These are phyloP conservation scores for Zaprionus nigranus DNA, from an alignment of 1,140 invertebrate genomes.

Conservation along the genomic window DNA sequence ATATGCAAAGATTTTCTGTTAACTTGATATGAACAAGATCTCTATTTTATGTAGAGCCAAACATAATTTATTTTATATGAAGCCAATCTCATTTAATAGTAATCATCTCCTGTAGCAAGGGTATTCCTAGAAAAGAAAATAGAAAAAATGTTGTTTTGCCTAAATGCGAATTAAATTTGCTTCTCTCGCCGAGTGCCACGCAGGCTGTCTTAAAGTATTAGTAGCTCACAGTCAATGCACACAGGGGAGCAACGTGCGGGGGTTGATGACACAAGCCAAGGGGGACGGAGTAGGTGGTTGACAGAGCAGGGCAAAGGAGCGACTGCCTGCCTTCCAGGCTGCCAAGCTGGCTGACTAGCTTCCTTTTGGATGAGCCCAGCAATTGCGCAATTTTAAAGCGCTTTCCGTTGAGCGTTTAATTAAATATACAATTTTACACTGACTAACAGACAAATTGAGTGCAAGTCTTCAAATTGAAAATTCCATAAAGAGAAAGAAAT, in stretches of 20 bases:
- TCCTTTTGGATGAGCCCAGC: conserved; percentile 50
- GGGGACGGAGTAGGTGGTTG: background rate
- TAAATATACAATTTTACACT: conserved; percentile 64
- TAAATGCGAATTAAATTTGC: conserved; percentile 81
- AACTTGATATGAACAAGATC: too few relatives aligned
- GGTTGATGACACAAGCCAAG: conserved; percentile 1
- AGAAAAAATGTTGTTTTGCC: conserved; percentile 48
- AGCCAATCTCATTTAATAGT: background rate
- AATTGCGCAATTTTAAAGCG: conserved; percentile 69
- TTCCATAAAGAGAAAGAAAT: conserved; percentile 14
- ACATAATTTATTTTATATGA: background rate
- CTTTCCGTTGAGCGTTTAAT: conserved; percentile 59
- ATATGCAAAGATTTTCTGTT: too few relatives aligned
- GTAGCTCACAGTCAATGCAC: conserved; percentile 60
- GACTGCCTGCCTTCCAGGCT: background rate
- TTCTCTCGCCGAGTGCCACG: conserved; percentile 46
- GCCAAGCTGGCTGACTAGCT: background rate
- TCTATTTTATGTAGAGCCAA: too few relatives aligned
- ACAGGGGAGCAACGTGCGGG: background rate
- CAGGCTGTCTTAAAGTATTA: conserved; percentile 78
- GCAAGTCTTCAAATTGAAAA: conserved; percentile 36
- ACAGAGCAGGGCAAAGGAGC: background rate
- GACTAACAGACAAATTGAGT: conserved; percentile 30
- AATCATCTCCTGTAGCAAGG: background rate
- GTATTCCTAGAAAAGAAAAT: background rate